phyloP scores from a whole-genome alignment of 2,113 vertebrate genomes.

The Macrotis lagotis region DNA sequence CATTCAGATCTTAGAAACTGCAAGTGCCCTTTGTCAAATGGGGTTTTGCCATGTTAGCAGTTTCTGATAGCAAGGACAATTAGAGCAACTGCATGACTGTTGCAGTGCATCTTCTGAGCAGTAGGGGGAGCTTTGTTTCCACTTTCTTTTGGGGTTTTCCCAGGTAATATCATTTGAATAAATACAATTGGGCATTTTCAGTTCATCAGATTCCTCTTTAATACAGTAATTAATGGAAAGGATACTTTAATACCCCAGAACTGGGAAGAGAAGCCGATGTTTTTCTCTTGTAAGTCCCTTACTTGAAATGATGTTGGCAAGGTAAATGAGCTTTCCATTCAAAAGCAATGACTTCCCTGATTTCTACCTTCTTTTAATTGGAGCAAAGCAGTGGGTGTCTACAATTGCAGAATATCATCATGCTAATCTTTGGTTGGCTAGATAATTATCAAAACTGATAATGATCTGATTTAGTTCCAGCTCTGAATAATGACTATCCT shows the following conservation, averaged over 20 bases:
- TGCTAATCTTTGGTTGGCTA: slow-evolving; percentile 2
- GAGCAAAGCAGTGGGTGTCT: not conserved
- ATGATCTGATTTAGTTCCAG: not conserved
- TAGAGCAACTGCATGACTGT: not conserved
- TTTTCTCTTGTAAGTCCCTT: not conserved
- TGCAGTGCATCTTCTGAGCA: not conserved
- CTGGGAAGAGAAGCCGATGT: not conserved
- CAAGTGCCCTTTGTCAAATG: not conserved
- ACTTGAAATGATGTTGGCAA: not conserved
- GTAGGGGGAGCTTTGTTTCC: not conserved
- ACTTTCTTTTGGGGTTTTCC: not conserved
- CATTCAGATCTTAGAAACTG: not conserved
- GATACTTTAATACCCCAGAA: not conserved
- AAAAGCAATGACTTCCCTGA: not conserved
- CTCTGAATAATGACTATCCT: not conserved
- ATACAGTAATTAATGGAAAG: slow-evolving; percentile 20
- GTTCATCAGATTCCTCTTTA: slow-evolving; percentile 11
- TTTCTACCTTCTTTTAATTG: not conserved
- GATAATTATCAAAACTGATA: not conserved
- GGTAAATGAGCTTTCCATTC: not conserved
- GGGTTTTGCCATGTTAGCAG: not conserved
- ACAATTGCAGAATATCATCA: not conserved
- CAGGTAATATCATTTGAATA: not conserved
- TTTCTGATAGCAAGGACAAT: not conserved
- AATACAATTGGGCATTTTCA: not conserved